These are phyloP conservation scores for Resseliella maxima DNA, from an alignment of 2,888 invertebrate species.

Conservation along the genomic window DNA sequence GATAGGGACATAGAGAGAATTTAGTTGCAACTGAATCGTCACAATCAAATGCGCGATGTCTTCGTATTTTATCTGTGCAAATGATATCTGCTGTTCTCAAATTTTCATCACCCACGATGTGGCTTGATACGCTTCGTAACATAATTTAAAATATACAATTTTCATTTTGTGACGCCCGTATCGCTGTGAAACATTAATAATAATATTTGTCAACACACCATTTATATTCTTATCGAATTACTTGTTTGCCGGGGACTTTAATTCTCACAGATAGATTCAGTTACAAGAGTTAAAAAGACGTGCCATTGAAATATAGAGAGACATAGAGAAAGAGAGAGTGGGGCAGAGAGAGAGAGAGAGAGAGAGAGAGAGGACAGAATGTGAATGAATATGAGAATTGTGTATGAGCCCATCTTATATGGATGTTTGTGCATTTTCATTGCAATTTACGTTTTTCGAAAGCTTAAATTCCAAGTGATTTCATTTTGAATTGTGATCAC, in stretches of 20 bases:
- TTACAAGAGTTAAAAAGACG: neutral
- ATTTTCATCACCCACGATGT: conserved; percentile 1
- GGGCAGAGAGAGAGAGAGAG: no score
- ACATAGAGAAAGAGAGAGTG: no score
- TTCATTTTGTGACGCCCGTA: conserved; percentile 13
- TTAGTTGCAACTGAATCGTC: no score
- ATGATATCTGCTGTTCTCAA: conserved; percentile 1
- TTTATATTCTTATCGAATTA: conserved; percentile 53
- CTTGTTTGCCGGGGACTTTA: conserved; percentile 15
- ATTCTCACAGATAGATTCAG: neutral
- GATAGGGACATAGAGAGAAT: no score
- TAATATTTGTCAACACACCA: conserved; percentile 53
- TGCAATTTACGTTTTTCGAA: neutral
- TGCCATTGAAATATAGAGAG: no score
- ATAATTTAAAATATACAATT: conserved; percentile 41
- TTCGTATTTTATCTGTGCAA: neutral
- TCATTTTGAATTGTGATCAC: neutral
- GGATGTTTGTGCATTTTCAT: neutral
- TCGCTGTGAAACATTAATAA: conserved; percentile 40
- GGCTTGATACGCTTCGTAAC: conserved; percentile 1
- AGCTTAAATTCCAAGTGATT: neutral
- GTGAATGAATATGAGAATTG: no score
- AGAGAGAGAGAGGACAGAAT: no score
- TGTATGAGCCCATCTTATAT: neutral
- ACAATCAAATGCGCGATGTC: no score